Evolutionary conservation across 2,113 vertebrate genomes (phyloP).

Genomic region (Leucosticte australis): DNA sequence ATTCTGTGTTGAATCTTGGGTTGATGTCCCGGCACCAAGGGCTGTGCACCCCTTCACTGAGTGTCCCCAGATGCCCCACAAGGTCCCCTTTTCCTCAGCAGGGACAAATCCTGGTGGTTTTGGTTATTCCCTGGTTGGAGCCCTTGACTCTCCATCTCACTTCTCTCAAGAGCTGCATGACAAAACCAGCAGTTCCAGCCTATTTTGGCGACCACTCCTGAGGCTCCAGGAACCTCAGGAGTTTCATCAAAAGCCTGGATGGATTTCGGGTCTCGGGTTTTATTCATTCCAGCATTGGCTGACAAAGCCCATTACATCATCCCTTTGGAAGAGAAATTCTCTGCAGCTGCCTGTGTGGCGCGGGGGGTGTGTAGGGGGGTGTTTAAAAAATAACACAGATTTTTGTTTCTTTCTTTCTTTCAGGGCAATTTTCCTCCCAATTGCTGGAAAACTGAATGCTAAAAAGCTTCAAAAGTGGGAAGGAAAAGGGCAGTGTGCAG

Average conservation of each 20-base stretch:
- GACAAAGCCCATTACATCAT: conserved; percentile 61
- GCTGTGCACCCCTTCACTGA: not conserved
- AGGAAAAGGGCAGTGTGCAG: not conserved
- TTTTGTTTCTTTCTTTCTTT: conserved; percentile 56
- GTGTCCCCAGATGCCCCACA: not conserved
- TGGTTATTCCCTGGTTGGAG: not conserved
- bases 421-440: conserved; percentile 47
- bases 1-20: not conserved
- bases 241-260: conserved; percentile 24
- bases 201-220: not conserved
- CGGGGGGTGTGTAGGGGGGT: not conserved
- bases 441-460: not conserved
- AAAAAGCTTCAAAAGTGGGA: conserved; percentile 3
- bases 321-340: conserved; percentile 39
- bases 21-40: not conserved
- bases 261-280: conserved; percentile 13
- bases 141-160: not conserved
- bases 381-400: conserved; percentile 39
- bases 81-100: not conserved
- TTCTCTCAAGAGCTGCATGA: not conserved
- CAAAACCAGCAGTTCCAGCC: not conserved
- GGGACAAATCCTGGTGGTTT: not conserved
- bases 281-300: conserved; percentile 37
- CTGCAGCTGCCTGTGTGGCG: conserved; percentile 51
- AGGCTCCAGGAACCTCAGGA: not conserved